Evolutionary conservation across 2,113 vertebrate species (phyloP).

Genomic region (Plectropomus leopardus): DNA sequence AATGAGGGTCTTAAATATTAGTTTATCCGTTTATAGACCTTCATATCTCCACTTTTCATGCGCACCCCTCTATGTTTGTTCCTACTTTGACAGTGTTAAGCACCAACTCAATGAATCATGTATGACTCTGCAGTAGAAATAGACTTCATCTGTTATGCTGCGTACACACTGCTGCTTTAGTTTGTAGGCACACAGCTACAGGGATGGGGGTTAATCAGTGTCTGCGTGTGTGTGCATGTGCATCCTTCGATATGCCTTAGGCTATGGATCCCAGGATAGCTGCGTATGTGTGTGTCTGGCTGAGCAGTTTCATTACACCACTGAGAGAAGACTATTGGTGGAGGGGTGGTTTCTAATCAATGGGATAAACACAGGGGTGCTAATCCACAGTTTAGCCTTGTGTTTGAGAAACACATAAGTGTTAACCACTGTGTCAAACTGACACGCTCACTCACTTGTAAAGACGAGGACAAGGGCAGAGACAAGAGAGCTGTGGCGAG

Average conservation of each 20-base stretch:
- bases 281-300: slow-evolving; percentile 32
- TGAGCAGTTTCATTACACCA: slow-evolving; percentile 39
- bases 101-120: slow-evolving; percentile 74
- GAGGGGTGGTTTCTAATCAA: slow-evolving; percentile 61
- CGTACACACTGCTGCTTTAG: slow-evolving; percentile 44
- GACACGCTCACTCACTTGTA: slow-evolving; percentile 9
- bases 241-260: slow-evolving; percentile 57
- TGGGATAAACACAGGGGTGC: slow-evolving; percentile 65
- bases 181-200: slow-evolving; percentile 48
- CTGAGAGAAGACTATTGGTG: slow-evolving; percentile 5
- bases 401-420: slow-evolving; percentile 49
- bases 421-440: slow-evolving; percentile 19
- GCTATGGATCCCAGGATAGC: slow-evolving; percentile 57
- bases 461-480: slow-evolving; percentile 13
- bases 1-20: slow-evolving; percentile 74
- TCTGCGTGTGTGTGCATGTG: slow-evolving; percentile 43
- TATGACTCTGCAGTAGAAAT: slow-evolving; percentile 72
- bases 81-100: slow-evolving; percentile 59
- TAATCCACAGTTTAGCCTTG: slow-evolving; percentile 72
- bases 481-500: slow-evolving; percentile 1
- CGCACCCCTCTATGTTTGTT: slow-evolving; percentile 54
- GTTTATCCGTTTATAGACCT: slow-evolving; percentile 73
- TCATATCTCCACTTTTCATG: slow-evolving; percentile 55
- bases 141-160: slow-evolving; percentile 71
- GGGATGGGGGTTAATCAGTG: slow-evolving; percentile 62